These are phyloP conservation scores for Saccopteryx leptura DNA, from an alignment of 2,113 vertebrate species.

Conservation along the genomic window DNA sequence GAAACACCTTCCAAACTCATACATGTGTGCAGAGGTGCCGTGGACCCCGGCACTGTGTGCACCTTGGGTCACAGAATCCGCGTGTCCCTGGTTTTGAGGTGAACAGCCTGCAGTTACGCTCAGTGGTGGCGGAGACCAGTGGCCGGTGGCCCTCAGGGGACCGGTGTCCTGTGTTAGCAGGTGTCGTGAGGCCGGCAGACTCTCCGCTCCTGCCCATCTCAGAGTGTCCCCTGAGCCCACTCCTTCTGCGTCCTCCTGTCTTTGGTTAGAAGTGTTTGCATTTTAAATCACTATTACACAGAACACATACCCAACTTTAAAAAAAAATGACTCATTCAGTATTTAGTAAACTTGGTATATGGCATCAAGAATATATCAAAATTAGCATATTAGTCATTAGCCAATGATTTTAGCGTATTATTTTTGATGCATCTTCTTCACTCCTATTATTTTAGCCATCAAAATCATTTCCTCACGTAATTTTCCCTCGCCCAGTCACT, in stretches of 20 bases:
- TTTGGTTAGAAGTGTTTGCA: constrained; percentile 7
- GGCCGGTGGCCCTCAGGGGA: not conserved
- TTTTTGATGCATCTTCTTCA: constrained; percentile 2
- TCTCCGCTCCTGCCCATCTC: not conserved
- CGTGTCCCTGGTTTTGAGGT: not conserved
- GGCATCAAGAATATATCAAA: constrained; percentile 49
- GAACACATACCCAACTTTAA: not conserved
- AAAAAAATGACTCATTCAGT: not conserved
- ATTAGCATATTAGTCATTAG: constrained; percentile 61
- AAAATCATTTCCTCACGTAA: constrained; percentile 21
- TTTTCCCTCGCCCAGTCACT: not conserved
- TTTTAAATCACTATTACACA: constrained; percentile 10
- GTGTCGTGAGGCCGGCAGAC: not conserved
- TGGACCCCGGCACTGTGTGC: not conserved
- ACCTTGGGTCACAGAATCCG: not conserved
- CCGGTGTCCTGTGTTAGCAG: not conserved
- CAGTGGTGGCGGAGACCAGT: not conserved
- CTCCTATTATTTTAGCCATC: constrained; percentile 45
- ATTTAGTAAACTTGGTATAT: not conserved
- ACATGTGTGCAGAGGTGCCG: not conserved
- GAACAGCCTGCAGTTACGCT: not conserved
- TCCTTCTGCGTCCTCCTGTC: not conserved
- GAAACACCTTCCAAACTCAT: not conserved
- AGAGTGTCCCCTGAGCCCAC: not conserved
- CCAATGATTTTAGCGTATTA: constrained; percentile 20